Evolutionary conservation across 2,888 invertebrate species (phyloP), one percentile per base, ranked within the genome.

Genomic region (Thyatira batis): DNA sequence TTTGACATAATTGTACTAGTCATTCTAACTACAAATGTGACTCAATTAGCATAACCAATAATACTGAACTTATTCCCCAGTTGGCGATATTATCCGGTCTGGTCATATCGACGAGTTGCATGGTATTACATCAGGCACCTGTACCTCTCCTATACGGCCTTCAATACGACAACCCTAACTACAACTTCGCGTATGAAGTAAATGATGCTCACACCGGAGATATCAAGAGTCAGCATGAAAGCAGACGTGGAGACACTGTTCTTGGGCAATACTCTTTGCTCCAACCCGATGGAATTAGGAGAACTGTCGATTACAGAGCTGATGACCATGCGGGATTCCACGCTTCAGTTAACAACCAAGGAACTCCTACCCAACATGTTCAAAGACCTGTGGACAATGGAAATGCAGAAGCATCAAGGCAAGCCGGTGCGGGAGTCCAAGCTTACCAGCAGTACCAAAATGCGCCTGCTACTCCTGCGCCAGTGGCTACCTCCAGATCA

Each of bases 281-380:
- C 0, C 93, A 93, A 60, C 89, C 93, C 53, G 93, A 93, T 76
- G 93, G 93, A 5, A 71, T 92, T 0, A 81, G 85, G 59, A 89
- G 93, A 63, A 92, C 85, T 3, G 93, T 93, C 1, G 93, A 93
- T 54, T 93, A 93, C 70, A 88, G 86, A 65, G 93, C 93, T 44
- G 92, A 93, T 68, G 89, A 92, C 21, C 73, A 87, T 33, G 84
- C 88, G 45, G 93, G 93, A 0, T 93, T 93, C 72, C 86, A 87
- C 60, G 93, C 93, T 23, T 89, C 91, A 3, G 93, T 93, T 0
- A 91, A 87, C 63, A 90, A 91, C 61, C 83, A 89, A 49, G 69
- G 70, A 2, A 65, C 67, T 51, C 51, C 62, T 17, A 21, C 51
- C 2, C 53, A 57, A 13, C 51, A 63, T 27, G 30, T 46, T 20